Percentiles rank a stretch among this genome's conserved stretches.
Evolutionary conservation across 1,140 invertebrate species (phyloP).

Genomic region (Pseudoatta argentina): DNA sequence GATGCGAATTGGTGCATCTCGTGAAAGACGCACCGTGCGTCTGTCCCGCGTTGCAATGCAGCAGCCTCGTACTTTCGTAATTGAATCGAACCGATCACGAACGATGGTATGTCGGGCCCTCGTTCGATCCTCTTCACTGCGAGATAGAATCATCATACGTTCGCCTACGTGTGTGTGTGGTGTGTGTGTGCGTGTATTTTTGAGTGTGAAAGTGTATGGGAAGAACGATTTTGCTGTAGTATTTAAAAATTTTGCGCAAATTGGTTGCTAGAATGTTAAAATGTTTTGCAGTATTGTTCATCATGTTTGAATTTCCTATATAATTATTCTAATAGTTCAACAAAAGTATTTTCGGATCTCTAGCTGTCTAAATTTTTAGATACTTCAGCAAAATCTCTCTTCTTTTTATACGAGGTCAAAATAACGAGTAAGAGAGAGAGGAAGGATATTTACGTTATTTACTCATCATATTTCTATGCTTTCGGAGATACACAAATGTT

Average conservation of each 20-base stretch:
- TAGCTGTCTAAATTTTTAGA: no score
- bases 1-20: slow-evolving; percentile 51
- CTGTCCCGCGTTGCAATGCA: neutral
- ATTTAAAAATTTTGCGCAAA: no score
- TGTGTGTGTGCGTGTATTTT: neutral
- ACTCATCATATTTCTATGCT: neutral
- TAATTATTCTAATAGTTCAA: no score
- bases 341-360: no score
- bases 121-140: slow-evolving; percentile 47
- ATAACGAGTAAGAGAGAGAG: neutral
- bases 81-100: slow-evolving; percentile 65
- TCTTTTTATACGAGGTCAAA: neutral
- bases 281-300: no score
- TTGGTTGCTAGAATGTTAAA: no score
- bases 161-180: no score
- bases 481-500: neutral
- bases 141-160: neutral
- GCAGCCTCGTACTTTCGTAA: slow-evolving; percentile 65
- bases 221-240: no score
- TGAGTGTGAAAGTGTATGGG: neutral
- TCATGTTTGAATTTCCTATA: no score
- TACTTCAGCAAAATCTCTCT: no score
- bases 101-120: neutral
- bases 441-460: neutral
- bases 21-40: slow-evolving; percentile 43